Base-by-base conservation (phyloP, 2,797 vertebrate species). In the Crocodylus rhombifer region DNA sequence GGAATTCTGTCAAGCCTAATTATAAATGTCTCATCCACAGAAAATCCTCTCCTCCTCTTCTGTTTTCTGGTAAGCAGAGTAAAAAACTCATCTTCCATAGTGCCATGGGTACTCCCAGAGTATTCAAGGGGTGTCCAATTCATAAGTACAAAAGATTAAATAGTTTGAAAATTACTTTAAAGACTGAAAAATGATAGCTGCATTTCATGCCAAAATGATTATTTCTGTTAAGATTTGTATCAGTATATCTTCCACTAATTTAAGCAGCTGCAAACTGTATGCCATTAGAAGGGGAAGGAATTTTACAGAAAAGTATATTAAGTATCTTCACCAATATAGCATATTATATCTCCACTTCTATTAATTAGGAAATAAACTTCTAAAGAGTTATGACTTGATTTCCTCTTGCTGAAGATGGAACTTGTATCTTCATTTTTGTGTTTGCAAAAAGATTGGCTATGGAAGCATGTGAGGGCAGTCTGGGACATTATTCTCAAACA, bases 121-220 rank as follows among this genome's bases (percentile, higher is more conserved):
- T 33, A 1, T 0, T 42, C 42, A 28, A 55, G 9, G 13, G 61
- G 36, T 81, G 18, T 58, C 60, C 11, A 56, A n/a, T 93, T 76
- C 58, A 7, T 25, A 89, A 75, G 10, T 77, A 10, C 82, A 78
- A 92, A 85, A 86, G 71, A 86, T 88, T 93, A 94, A 91, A 65
- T 65, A 55, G 58, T 88, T 91, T 62, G 25, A 84, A 88, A 57
- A 86, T 84, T 92, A 74, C 21, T 56, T 84, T 80, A 73, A 88
- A 85, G 36, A 80, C n/a, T 73, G 26, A 93, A 63, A 87, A 93
- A 64, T 61, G 0, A 21, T 67, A 88, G 25, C 36, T 36, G 3
- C 16, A 23, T 86, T 93, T 92, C 26, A n/a, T 77, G 25, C 36
- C 25, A 73, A 51, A 81, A 28, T 8, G 67, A 60, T 81, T 81